Conservation (phyloP, 2,113 vertebrate genomes). For the Girardinichthys multiradiatus region DNA sequence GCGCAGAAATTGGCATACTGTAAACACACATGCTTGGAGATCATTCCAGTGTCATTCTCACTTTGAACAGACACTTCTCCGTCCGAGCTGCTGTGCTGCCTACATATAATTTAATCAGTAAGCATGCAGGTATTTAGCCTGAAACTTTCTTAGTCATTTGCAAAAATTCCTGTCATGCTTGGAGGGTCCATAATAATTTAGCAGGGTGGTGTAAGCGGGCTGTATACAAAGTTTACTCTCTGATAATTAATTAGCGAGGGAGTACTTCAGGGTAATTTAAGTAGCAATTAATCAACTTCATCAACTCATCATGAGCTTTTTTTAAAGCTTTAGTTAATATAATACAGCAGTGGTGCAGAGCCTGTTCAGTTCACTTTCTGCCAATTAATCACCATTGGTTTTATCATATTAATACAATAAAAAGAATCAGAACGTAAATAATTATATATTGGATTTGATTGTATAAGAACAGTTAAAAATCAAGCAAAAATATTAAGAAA, state of each 20-base stretch:
- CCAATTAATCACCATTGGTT: slow-evolving; percentile 37
- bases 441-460: not conserved
- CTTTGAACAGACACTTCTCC: not conserved
- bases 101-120: slow-evolving; percentile 17
- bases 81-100: slow-evolving; percentile 2
- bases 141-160: slow-evolving; percentile 47
- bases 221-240: slow-evolving; percentile 49
- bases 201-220: not conserved
- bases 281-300: slow-evolving; percentile 65
- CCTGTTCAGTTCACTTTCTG: slow-evolving; percentile 27
- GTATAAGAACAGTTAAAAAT: too few relatives aligned
- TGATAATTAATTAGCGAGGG: slow-evolving; percentile 25
- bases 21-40: slow-evolving; percentile 27
- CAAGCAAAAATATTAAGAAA: too few relatives aligned
- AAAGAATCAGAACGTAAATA: not conserved
- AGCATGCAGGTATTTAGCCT: slow-evolving; percentile 31
- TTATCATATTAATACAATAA: not conserved
- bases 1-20: slow-evolving; percentile 7
- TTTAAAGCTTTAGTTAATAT: slow-evolving; percentile 41
- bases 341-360: slow-evolving; percentile 6
- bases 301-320: slow-evolving; percentile 58
- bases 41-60: slow-evolving; percentile 4
- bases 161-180: slow-evolving; percentile 49
- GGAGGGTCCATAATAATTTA: slow-evolving; percentile 48
- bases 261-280: slow-evolving; percentile 35